Conservation (phyloP, 2,888 invertebrate genomes). For the Agapetus fuscipes region DNA sequence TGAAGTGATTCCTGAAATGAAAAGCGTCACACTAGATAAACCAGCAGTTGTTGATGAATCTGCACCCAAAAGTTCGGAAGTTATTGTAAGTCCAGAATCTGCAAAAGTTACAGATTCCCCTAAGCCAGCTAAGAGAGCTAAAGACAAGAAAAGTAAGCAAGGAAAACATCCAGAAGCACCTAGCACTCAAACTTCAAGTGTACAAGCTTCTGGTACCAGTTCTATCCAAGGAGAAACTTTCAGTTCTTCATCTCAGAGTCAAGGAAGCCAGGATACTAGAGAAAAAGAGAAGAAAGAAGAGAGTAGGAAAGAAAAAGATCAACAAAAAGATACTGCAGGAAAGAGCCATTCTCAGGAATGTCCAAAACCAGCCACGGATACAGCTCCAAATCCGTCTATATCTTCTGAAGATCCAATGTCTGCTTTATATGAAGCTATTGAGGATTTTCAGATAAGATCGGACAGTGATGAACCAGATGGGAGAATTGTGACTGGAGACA, state of each 20-base stretch:
- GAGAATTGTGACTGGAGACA: not conserved
- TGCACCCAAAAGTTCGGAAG: conserved; percentile 1
- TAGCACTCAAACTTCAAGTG: not conserved
- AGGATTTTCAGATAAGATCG: too few relatives aligned
- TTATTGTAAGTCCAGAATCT: not conserved
- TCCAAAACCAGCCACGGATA: not conserved
- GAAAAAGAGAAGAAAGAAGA: not conserved
- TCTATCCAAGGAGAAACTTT: too few relatives aligned
- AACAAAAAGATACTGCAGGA: conserved; percentile 28
- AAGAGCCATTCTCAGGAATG: not conserved
- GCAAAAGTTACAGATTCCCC: conserved; percentile 6
- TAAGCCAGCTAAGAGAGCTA: conserved; percentile 13
- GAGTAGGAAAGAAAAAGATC: conserved; percentile 24
- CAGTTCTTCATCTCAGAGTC: too few relatives aligned
- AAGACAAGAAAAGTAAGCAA: conserved; percentile 17
- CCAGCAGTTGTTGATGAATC: too few relatives aligned
- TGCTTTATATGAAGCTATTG: too few relatives aligned
- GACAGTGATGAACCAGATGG: not conserved
- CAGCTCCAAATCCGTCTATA: not conserved
- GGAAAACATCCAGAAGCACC: conserved; percentile 4
- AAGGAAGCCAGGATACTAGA: not conserved
- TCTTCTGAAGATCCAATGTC: not conserved
- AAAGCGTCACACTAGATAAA: not conserved
- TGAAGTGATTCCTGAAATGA: conserved; percentile 1
- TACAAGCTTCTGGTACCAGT: not conserved